Percentiles rank a stretch among this genome's conserved stretches.
phyloP scores from a whole-genome alignment of 2,797 vertebrate genomes.

The Periparus ater region DNA sequence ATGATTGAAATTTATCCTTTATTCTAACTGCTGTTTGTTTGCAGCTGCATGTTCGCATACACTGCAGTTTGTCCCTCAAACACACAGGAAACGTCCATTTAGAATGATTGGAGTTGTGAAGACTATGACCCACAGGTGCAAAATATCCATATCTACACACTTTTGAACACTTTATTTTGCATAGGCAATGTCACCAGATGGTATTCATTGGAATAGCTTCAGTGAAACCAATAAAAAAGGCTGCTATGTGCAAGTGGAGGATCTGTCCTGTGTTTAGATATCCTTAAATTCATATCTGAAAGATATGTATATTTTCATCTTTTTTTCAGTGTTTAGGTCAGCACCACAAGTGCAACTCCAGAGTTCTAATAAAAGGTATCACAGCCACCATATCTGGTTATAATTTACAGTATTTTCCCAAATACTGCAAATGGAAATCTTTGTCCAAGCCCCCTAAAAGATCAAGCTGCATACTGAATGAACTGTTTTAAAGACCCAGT shows the following conservation, averaged over 20 bases:
- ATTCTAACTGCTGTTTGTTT: not conserved
- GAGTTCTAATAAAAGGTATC: constrained; percentile 47
- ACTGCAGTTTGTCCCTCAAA: not conserved
- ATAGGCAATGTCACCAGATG: not conserved
- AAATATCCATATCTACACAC: not conserved
- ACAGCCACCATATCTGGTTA: constrained; percentile 68
- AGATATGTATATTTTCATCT: constrained; percentile 6
- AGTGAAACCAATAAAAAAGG: not conserved
- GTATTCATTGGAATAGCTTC: not conserved
- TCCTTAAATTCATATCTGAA: constrained; percentile 16
- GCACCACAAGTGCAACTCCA: constrained; percentile 25
- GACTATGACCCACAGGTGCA: not conserved
- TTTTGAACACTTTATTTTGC: not conserved
- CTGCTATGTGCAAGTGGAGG: not conserved
- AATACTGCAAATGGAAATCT: constrained; percentile 65
- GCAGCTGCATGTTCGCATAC: not conserved
- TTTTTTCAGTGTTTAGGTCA: constrained; percentile 40
- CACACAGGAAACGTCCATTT: not conserved
- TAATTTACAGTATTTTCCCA: constrained; percentile 68
- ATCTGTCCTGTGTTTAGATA: not conserved
- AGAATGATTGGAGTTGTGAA: not conserved
- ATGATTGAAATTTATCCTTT: not conserved
- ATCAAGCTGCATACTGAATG: constrained; percentile 27
- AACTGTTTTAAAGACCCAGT: not conserved
- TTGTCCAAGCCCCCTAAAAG: constrained; percentile 45